phyloP scores from a whole-genome alignment of 92 coral and sea anemone species.

The Epizoanthus ramosus region DNA sequence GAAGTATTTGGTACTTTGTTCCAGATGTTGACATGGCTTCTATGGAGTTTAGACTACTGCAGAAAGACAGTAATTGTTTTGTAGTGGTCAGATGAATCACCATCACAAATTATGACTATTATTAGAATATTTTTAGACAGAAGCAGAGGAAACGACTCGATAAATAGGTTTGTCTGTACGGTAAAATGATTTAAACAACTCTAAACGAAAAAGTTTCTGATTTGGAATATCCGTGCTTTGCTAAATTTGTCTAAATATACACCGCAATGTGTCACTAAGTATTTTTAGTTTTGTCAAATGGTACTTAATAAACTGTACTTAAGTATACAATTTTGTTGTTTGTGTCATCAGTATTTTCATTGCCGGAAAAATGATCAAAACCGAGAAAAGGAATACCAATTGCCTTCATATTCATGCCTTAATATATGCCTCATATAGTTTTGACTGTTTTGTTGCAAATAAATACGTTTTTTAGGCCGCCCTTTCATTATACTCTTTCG shows the following conservation, averaged over 20 bases:
- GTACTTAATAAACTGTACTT: neutral
- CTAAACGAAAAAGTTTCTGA: neutral
- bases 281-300: neutral
- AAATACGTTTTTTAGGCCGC: too few relatives aligned
- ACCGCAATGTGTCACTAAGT: neutral
- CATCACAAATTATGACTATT: neutral
- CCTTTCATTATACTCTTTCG: too few relatives aligned
- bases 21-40: neutral
- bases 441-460: too few relatives aligned
- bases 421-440: neutral
- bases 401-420: neutral
- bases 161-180: neutral
- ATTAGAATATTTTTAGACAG: neutral
- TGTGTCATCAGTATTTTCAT: constrained; percentile 28
- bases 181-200: constrained; percentile 1
- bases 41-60: too few relatives aligned
- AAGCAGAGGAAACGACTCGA: neutral
- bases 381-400: neutral
- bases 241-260: neutral
- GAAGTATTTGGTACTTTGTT: too few relatives aligned
- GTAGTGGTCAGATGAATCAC: neutral
- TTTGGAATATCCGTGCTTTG: neutral
- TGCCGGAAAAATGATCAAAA: neutral
- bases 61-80: neutral
- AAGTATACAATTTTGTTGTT: neutral